Base-by-base conservation (phyloP, 2,888 invertebrate species). In the Drosophila leonis region DNA sequence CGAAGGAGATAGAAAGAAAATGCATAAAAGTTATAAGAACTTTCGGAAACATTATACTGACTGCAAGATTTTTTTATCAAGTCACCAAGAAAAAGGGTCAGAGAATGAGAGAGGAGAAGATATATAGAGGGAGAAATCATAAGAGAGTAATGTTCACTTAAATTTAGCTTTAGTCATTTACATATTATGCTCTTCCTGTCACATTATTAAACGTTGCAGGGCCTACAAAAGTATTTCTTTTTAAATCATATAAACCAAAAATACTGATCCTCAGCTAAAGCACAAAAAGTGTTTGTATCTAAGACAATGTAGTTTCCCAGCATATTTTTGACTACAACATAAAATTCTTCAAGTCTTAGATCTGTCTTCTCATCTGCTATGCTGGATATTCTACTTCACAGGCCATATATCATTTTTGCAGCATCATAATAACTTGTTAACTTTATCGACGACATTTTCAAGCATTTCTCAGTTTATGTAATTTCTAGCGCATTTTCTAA, bases 401-500 rank as follows among this genome's bases (percentile, higher is more conserved):
- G 20, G 4, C 8, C n/a, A 44, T 51, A 49, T 35, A 60, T 69
- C 46, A 69, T 51, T 37, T 55, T 51, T 49, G 44, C 67, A n/a
- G 52, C n/a, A 59, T 73, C 37, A 39, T 49, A 42, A 62, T 27
- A 44, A 63, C 68, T 65, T 60, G 60, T 7, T 2, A 65, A 63
- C 18, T 57, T 72, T 68, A 62, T 63, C 65, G 54, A 48, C 48
- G 42, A 56, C 46, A 52, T 68, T 52, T 72, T 64, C 46, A 55
- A 48, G 54, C 46, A 59, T 62, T 72, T 33, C 15, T 29, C 9
- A 52, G 60, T 60, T 66, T 52, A 49, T 75, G 60, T 71, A 57
- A 61, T 62, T 73, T 68, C 56, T 60, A 27, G 55, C n/a, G 33
- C 48, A 63, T 65, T 75, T 71, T 64, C 42, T 31, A 37, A 44